Conservation (phyloP, 1,140 invertebrate genomes). For the Zaprionus africanus region DNA sequence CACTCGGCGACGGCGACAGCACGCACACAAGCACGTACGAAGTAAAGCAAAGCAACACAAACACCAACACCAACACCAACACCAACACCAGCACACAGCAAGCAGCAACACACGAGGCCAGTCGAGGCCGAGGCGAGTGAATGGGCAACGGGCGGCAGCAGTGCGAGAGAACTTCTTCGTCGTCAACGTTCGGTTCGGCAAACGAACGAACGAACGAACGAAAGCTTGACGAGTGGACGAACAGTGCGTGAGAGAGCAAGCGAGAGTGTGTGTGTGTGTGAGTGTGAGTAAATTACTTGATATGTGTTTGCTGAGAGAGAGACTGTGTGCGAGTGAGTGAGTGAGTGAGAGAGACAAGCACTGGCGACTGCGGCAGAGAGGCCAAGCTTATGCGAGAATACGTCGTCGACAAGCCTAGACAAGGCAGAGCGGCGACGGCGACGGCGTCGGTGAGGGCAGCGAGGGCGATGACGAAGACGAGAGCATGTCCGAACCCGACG, state of each 20-base stretch:
- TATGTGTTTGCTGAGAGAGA: background rate
- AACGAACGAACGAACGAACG: conserved; percentile 36
- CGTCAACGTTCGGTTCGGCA: conserved; percentile 18
- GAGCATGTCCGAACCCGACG: conserved; percentile 75
- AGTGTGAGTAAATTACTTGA: conserved; percentile 3
- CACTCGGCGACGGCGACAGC: conserved; percentile 4
- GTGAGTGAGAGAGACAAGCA: conserved; percentile 10
- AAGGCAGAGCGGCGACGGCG: conserved; percentile 16
- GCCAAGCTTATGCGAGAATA: conserved; percentile 29
- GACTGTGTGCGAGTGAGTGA: conserved; percentile 15
- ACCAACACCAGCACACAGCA: conserved; percentile 12
- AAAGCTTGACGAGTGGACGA: conserved; percentile 52
- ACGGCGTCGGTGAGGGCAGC: background rate
- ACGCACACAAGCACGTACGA: conserved; percentile 15
- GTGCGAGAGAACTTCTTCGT: conserved; percentile 44
- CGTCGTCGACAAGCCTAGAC: conserved; percentile 16
- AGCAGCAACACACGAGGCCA: conserved; percentile 45
- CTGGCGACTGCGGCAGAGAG: conserved; percentile 7
- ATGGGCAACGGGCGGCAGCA: conserved; percentile 39
- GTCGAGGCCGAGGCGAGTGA: conserved; percentile 30
- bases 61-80: conserved; percentile 24
- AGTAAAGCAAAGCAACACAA: conserved; percentile 38
- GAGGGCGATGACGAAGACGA: conserved; percentile 35
- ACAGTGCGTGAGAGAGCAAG: conserved; percentile 37
- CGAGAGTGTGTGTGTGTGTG: background rate